Evolutionary conservation across 2,113 vertebrate species (phyloP).

Genomic region (Odocoileus hemionus): DNA sequence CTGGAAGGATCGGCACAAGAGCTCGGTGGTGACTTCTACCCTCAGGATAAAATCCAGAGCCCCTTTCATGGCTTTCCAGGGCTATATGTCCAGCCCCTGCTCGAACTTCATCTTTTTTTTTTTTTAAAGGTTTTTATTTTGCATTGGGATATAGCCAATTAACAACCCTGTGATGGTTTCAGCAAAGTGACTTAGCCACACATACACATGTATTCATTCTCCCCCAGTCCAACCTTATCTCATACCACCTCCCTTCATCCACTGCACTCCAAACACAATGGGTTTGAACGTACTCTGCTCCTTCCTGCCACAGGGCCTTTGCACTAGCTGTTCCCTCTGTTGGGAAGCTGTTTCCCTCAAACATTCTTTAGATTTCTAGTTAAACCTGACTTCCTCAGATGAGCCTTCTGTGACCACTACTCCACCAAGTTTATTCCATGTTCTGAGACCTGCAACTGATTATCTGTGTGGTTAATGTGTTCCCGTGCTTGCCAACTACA

Average conservation of each 20-base stretch:
- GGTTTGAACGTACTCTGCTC: fast-evolving
- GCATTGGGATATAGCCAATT: neutral
- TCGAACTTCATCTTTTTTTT: neutral
- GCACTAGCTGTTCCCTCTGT: neutral
- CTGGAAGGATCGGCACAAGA: neutral
- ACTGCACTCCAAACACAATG: neutral
- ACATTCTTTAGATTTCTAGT: neutral
- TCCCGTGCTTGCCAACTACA: neutral
- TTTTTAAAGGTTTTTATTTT: neutral
- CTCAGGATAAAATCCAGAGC: neutral
- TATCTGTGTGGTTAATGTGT: fast-evolving
- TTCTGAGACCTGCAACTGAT: neutral
- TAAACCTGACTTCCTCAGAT: neutral
- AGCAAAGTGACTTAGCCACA: neutral
- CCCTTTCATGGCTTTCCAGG: neutral
- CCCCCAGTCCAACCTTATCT: neutral
- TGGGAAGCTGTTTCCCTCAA: fast-evolving
- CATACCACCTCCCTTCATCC: neutral
- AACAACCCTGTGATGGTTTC: neutral
- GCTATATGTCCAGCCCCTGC: too few species aligned
- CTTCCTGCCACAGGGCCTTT: slow-evolving; percentile 30
- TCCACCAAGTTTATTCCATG: fast-evolving
- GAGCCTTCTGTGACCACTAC: neutral
- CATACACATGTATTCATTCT: neutral
- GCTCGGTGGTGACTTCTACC: fast-evolving